Conservation (phyloP, 2,113 vertebrate genomes). For the Apus apus region DNA sequence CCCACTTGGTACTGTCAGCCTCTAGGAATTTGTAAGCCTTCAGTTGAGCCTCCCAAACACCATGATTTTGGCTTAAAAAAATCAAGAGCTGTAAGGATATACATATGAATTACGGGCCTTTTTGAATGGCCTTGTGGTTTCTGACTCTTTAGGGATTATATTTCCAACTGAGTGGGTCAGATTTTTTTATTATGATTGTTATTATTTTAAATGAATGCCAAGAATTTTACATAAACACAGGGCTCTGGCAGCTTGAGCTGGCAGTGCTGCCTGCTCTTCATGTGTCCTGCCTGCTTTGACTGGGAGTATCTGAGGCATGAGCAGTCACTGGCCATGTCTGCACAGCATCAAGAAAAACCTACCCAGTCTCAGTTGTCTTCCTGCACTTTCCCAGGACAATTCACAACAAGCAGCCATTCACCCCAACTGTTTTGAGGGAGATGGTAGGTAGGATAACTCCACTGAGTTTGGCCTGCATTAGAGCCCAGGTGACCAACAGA, state of each 20-base stretch:
- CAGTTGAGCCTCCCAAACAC: background rate
- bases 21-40: background rate
- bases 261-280: background rate
- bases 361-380: background rate
- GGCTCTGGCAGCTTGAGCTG: conserved; percentile 29
- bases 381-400: background rate
- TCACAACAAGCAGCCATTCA: background rate
- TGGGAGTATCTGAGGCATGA: background rate
- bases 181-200: conserved; percentile 47
- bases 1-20: conserved; percentile 30
- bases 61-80: conserved; percentile 49
- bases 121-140: conserved; percentile 51
- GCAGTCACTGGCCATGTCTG: background rate
- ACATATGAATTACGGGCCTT: conserved; percentile 17
- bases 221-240: conserved; percentile 35
- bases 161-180: conserved; percentile 15
- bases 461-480: background rate
- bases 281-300: background rate
- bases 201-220: conserved; percentile 64
- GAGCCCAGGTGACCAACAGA: background rate
- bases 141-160: background rate
- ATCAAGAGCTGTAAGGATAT: background rate
- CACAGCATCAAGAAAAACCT: background rate
- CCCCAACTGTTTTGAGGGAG: background rate
- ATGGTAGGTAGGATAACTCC: background rate